Percentiles rank a stretch among this genome's conserved stretches.
Evolutionary conservation across 2,113 vertebrate genomes (phyloP).

Genomic region (Tetrax tetrax): DNA sequence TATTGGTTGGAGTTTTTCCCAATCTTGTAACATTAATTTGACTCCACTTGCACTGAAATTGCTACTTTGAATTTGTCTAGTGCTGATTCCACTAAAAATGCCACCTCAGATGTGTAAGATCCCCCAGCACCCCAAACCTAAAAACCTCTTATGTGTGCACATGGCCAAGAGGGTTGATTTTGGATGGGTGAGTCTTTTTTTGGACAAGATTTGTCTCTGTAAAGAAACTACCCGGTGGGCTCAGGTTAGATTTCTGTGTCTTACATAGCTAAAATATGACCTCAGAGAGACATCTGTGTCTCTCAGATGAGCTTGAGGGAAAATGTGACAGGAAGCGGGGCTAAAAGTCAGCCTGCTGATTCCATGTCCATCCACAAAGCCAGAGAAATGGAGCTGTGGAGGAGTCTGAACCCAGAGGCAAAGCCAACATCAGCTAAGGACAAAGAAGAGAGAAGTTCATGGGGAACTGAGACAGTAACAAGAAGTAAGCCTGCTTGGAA

Average conservation of each 20-base stretch:
- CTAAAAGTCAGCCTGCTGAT: neutral
- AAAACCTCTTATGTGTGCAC: neutral
- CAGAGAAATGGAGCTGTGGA: neutral
- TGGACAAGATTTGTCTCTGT: neutral
- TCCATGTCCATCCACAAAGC: neutral
- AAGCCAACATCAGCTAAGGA: neutral
- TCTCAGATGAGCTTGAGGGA: neutral
- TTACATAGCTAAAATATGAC: neutral
- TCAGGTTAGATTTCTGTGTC: neutral
- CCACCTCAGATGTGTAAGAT: neutral
- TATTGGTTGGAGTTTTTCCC: neutral
- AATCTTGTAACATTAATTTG: neutral
- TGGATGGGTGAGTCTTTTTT: neutral
- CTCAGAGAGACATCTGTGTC: neutral
- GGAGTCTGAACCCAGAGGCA: neutral
- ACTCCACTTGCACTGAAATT: neutral
- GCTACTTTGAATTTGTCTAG: neutral
- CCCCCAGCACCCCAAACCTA: neutral
- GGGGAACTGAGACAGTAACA: neutral
- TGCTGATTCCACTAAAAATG: neutral
- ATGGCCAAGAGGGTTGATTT: rapidly evolving
- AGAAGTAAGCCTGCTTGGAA: neutral
- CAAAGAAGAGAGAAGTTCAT: neutral
- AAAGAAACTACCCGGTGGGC: neutral
- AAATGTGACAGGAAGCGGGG: neutral